A percentile compares a stretch with the other conserved stretches of the same genome.
phyloP scores from a whole-genome alignment of 2,113 vertebrate genomes.

The Gymnocephalus cernua region DNA sequence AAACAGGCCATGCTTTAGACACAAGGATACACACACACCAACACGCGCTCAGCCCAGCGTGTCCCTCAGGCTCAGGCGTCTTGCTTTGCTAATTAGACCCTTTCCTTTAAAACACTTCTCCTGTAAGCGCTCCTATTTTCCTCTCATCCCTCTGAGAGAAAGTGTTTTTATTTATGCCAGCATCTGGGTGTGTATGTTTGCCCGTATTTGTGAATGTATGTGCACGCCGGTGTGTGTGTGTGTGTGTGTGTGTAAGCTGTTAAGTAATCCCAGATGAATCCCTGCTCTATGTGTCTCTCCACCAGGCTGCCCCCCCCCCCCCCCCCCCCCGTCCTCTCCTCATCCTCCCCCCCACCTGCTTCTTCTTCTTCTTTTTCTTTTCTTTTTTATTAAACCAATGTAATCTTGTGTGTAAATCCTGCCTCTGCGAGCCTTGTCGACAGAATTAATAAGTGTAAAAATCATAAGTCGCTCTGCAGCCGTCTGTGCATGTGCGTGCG shows the following conservation, averaged over 20 bases:
- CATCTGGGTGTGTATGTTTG: slow-evolving; percentile 60
- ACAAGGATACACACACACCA: slow-evolving; percentile 48
- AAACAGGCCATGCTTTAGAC: slow-evolving; percentile 56
- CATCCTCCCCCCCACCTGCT: slow-evolving; percentile 41
- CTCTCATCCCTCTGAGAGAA: slow-evolving; percentile 78
- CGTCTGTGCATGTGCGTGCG: slow-evolving; percentile 52
- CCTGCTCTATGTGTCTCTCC: slow-evolving; percentile 74
- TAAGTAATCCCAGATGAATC: slow-evolving; percentile 84
- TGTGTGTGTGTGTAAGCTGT: slow-evolving; percentile 76
- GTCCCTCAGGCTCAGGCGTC: slow-evolving; percentile 77
- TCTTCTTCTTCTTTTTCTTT: slow-evolving; percentile 38
- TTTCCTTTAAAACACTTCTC: slow-evolving; percentile 82
- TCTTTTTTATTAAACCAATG: slow-evolving; percentile 70
- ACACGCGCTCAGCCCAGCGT: slow-evolving; percentile 33
- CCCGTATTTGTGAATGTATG: slow-evolving; percentile 25
- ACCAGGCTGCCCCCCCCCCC: slow-evolving; percentile 69
- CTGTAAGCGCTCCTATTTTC: slow-evolving; percentile 81
- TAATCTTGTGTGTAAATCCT: slow-evolving; percentile 83
- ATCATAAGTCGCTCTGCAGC: slow-evolving; percentile 75
- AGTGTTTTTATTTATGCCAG: slow-evolving; percentile 82
- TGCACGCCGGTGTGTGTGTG: slow-evolving; percentile 40
- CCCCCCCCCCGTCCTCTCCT: slow-evolving; percentile 40
- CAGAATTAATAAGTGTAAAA: slow-evolving; percentile 82
- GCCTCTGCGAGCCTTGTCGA: slow-evolving; percentile 78
- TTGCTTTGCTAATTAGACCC: slow-evolving; percentile 84